Evolutionary conservation across 2,797 vertebrate genomes (phyloP), one percentile per base, ranked within the genome.

Genomic region (Sebastiscus albofasciatus): DNA sequence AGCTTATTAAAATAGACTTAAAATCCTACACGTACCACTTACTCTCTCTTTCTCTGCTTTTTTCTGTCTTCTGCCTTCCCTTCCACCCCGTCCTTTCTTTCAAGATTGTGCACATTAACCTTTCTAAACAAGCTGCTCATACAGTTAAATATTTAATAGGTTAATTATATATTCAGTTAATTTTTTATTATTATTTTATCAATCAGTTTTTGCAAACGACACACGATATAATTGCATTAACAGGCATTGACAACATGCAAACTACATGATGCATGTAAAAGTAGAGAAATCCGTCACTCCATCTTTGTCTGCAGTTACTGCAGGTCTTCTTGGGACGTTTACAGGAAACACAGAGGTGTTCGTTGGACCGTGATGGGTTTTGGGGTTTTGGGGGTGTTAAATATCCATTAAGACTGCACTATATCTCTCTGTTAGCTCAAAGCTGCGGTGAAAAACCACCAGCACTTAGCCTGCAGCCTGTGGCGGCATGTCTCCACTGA

Each of bases 391-490:
- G 75, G 49, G 76, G 83, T 75, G 81, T 86, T 75, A 72, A 36
- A 54, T 8, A 26, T 89, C 84, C 87, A 92, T 92, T 92, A 92
- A 75, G 75, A 67, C 68, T 54, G 42, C 68, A 54, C 65, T 77
- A 36, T n/a, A 36, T 73, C 67, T 49, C 64, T 34, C 72, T 82
- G 49, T 77, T 54, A 24, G 72, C 73, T 82, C 68, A 72, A 14
- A 71, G 56, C 74, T 81, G 81, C 2, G 68, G 88, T 67, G 39
- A 13, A 74, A 78, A 80, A 56, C 65, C 87, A 67, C 68, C 67
- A 69, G 80, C 86, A 92, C 87, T 92, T 89, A 86, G 68, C 62
- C 36, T 76, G 58, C 54, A 76, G 80, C 60, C 49, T 56, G 75
- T 72, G 67, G 67, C 52, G 73, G 18, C 75, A 60, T 76, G 49